Percentiles rank a stretch among this genome's conserved stretches.
These are phyloP conservation scores for Nothocercus julius DNA, from an alignment of 2,113 vertebrate genomes.

Conservation along the genomic window DNA sequence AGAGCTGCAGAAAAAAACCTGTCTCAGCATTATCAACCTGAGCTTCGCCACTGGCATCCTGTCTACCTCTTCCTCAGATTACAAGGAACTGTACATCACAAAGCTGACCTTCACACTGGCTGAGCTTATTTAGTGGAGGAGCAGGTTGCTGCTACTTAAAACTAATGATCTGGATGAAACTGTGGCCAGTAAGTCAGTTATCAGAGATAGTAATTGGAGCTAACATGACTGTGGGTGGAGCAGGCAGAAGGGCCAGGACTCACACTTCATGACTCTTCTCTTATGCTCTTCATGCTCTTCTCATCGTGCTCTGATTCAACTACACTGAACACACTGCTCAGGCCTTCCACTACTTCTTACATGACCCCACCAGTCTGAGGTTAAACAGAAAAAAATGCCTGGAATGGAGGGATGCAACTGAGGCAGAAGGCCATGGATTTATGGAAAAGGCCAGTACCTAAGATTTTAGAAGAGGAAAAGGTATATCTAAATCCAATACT, in stretches of 20 bases:
- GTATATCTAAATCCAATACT: background rate
- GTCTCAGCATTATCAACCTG: background rate
- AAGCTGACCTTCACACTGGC: background rate
- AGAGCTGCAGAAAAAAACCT: background rate
- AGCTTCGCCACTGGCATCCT: background rate
- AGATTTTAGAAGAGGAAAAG: background rate
- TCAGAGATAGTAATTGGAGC: background rate
- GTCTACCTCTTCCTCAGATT: background rate
- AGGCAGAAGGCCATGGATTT: background rate
- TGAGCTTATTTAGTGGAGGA: background rate
- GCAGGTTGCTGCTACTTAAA: background rate
- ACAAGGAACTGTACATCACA: background rate
- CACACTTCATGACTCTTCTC: background rate
- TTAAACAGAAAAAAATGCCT: background rate
- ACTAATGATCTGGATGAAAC: background rate
- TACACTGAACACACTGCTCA: background rate
- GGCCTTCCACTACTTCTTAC: background rate
- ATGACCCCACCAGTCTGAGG: background rate
- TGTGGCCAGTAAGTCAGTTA: background rate
- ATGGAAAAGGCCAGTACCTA: fast-evolving
- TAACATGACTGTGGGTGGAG: fast-evolving
- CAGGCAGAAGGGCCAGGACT: background rate
- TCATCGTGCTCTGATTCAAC: background rate
- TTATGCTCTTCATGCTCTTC: background rate
- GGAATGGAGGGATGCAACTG: background rate